Conservation (phyloP, 2,113 vertebrate genomes). For the Cebidichthys violaceus region DNA sequence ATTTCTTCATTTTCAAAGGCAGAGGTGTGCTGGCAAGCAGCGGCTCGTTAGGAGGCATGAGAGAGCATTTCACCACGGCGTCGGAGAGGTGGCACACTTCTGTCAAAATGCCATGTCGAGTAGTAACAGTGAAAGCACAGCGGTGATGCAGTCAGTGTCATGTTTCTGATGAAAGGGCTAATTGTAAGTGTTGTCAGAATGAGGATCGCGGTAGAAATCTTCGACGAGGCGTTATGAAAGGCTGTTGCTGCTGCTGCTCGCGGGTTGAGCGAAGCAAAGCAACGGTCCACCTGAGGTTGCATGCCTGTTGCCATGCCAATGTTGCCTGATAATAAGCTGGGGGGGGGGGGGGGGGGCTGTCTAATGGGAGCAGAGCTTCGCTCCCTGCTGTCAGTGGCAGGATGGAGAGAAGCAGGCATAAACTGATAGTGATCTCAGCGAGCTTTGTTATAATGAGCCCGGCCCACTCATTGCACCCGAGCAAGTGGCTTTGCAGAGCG, state of each 20-base stretch:
- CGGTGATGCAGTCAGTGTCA: neutral
- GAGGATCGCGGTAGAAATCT: neutral
- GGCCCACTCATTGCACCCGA: slow-evolving; percentile 11
- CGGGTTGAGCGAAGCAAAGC: neutral
- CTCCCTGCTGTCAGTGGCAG: slow-evolving; percentile 35
- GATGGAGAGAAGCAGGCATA: slow-evolving; percentile 35
- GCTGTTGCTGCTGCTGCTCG: neutral
- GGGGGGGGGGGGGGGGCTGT: slow-evolving; percentile 38
- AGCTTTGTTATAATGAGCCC: slow-evolving; percentile 66
- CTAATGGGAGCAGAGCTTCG: slow-evolving; percentile 7
- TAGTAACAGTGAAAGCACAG: neutral
- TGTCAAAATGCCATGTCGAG: slow-evolving; percentile 36
- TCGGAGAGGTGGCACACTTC: slow-evolving; percentile 37
- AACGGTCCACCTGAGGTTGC: slow-evolving; percentile 51
- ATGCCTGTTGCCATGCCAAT: slow-evolving; percentile 68
- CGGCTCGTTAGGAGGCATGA: slow-evolving; percentile 31
- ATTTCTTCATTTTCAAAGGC: slow-evolving; percentile 41
- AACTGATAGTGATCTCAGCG: slow-evolving; percentile 63
- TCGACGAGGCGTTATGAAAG: neutral
- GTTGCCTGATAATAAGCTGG: slow-evolving; percentile 63
- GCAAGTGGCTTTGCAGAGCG: slow-evolving; percentile 28
- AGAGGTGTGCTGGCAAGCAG: slow-evolving; percentile 52
- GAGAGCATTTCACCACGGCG: neutral
- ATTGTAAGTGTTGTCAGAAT: slow-evolving; percentile 21
- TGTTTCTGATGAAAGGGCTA: slow-evolving; percentile 20